Base-by-base conservation (phyloP, 2,797 vertebrate genomes). In the Gouania willdenowi region DNA sequence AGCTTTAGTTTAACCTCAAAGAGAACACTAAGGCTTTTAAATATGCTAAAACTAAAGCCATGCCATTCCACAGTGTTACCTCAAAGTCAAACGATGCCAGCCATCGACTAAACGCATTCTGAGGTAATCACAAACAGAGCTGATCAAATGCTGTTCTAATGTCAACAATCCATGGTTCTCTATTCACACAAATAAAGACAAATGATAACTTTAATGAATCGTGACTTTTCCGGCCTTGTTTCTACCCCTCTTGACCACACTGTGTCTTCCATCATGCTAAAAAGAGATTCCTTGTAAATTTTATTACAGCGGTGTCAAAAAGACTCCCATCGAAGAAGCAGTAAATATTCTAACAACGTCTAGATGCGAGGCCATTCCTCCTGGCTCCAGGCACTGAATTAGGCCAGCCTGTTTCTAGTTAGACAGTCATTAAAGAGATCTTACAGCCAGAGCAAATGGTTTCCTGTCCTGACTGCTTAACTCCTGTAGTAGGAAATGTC, bases 361-460 rank as follows among this genome's bases (percentile, higher is more conserved):
- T 92, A 91, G 90, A 93, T 92, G 87, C 85, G 86, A 88, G 84
- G 85, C 87, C 88, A 89, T 92, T 92, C 91, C 86, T 88, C 89
- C 85, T 92, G 90, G 92, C 92, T 93, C 8, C 83, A 82, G 92
- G 92, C 95, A 90, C 88, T 87, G 86, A 92, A 93, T 93, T 94
- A 92, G 90, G 76, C 87, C 86, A 48, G 91, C 87, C 93, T 97
- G 94, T 93, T 98, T 97, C 93, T 91, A 91, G 92, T 99, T 98
- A 97, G 91, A 87, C 90, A 90, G 92, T 93, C 93, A 95, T 98
- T 98, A 97, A 93, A 91, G 90, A 95, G 92, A 95, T 94, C 95
- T 98, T 93, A 97, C 90, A 77, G 92, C 88, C 89, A 76, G 77
- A 87, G 91, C 88, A 93, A 97, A 96, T 92, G 89, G 91, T 88